Evolutionary conservation across 2,113 vertebrate genomes (phyloP).

Genomic region (Rhipidura dahli): DNA sequence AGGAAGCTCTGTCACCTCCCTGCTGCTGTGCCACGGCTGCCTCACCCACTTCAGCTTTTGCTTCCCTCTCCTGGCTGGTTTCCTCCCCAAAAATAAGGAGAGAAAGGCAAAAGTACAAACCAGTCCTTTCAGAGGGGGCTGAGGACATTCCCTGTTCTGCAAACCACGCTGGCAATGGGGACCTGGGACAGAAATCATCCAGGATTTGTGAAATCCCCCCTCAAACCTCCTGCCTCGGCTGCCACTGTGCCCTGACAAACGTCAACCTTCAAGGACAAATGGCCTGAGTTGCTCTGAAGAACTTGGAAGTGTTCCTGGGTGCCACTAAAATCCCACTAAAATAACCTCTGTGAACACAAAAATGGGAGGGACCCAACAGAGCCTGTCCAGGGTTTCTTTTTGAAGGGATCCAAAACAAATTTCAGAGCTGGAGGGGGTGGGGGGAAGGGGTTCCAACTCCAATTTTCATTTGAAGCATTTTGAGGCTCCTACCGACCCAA

Average conservation of each 20-base stretch:
- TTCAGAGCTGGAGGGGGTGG: neutral
- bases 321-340: neutral
- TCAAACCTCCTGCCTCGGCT: neutral
- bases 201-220: neutral
- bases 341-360: neutral
- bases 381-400: neutral
- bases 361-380: neutral
- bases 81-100: neutral
- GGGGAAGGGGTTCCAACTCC: neutral
- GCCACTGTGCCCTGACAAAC: neutral
- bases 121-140: neutral
- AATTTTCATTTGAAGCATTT: neutral
- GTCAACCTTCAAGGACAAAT: neutral
- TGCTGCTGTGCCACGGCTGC: neutral
- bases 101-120: neutral
- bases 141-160: neutral
- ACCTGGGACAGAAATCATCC: neutral
- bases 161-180: rapidly evolving
- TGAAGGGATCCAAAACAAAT: neutral
- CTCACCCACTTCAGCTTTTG: neutral
- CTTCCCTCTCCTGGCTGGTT: neutral
- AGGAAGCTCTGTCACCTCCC: neutral
- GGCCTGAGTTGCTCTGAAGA: neutral
- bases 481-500: neutral
- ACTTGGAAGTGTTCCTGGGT: neutral